Percentiles rank a stretch among this genome's conserved stretches.
These are phyloP conservation scores for Eueides isabella DNA, from an alignment of 1,140 invertebrate genomes.

Conservation along the genomic window DNA sequence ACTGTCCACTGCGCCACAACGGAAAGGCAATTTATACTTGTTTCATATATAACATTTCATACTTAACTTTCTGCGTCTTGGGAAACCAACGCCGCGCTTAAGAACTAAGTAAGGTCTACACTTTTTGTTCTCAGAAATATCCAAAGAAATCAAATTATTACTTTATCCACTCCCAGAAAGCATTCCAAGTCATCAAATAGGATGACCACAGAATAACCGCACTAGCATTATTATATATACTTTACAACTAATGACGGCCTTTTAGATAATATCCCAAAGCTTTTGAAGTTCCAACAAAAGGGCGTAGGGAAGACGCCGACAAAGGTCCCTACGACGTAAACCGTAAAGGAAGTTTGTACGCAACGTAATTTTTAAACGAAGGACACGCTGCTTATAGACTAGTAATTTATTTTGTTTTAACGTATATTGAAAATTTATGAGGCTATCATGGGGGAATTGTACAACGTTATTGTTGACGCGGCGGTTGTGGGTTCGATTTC, in stretches of 20 bases:
- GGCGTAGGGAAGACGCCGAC: background rate
- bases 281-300: constrained; percentile 18
- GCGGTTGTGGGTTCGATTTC: too few relatives aligned
- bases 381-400: background rate
- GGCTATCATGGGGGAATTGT: too few relatives aligned
- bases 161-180: background rate
- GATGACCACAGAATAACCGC: constrained; percentile 22
- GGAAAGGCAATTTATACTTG: too few relatives aligned
- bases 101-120: too few relatives aligned
- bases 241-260: constrained; percentile 12
- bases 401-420: background rate
- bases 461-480: too few relatives aligned
- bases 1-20: too few relatives aligned
- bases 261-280: constrained; percentile 18
- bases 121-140: too few relatives aligned
- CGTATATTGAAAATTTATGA: too few relatives aligned
- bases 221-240: background rate
- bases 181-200: constrained; percentile 26
- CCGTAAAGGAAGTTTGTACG: constrained; percentile 1
- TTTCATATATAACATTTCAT: too few relatives aligned
- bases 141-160: background rate
- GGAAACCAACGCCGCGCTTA: too few relatives aligned
- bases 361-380: constrained; percentile 3
- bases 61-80: too few relatives aligned
- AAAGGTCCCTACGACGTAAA: background rate